These are phyloP conservation scores for Agriopis marginaria DNA, from an alignment of 2,888 invertebrate species.

Conservation along the genomic window DNA sequence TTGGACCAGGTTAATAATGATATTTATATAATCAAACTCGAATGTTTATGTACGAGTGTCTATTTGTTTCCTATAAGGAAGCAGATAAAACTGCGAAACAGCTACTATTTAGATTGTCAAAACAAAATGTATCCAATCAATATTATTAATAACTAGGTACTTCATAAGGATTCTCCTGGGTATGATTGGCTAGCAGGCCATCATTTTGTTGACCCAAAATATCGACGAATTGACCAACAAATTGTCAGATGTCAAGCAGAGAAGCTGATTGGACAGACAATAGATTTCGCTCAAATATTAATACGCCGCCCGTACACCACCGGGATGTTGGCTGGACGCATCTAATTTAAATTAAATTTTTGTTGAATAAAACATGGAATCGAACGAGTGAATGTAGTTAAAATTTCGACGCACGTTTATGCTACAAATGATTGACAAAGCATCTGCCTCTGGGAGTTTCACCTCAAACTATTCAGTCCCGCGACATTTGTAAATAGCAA, in stretches of 20 bases:
- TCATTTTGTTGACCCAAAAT: constrained; percentile 11
- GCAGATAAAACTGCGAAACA: too few species aligned
- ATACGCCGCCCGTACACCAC: constrained; percentile 32
- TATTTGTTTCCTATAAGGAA: too few species aligned
- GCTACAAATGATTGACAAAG: constrained; percentile 31
- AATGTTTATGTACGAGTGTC: too few species aligned
- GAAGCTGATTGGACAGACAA: constrained; percentile 37
- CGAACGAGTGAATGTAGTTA: constrained; percentile 34
- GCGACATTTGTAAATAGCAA: constrained; percentile 20
- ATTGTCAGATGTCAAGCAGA: constrained; percentile 29
- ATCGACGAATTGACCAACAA: constrained; percentile 13
- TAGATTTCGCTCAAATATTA: constrained; percentile 45
- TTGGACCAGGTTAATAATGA: too few species aligned
- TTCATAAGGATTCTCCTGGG: too few species aligned
- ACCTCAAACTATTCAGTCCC: constrained; percentile 23
- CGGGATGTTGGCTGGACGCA: constrained; percentile 31
- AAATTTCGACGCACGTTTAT: constrained; percentile 28
- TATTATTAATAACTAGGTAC: too few species aligned
- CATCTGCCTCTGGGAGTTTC: constrained; percentile 24
- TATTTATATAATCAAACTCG: too few species aligned
- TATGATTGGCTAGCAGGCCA: neutral
- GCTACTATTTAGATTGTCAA: too few species aligned
- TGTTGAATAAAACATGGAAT: constrained; percentile 48
- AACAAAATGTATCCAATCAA: too few species aligned
- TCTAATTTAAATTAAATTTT: constrained; percentile 47